Conservation (phyloP, 92 coral and sea anemone species). For the Porites rus region DNA sequence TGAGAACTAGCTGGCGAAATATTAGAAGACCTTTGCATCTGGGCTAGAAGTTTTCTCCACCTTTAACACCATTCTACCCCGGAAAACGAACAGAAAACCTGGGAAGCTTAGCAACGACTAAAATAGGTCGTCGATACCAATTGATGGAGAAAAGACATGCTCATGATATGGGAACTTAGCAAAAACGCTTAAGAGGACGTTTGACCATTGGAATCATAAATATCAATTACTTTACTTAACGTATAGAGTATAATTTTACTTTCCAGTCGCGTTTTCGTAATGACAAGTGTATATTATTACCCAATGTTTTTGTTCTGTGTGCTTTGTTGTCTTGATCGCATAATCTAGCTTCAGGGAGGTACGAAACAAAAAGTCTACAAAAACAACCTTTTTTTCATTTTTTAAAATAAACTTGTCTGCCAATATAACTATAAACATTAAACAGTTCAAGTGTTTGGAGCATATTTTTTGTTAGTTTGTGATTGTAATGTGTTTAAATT, state of each 20-base stretch:
- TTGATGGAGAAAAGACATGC: not conserved
- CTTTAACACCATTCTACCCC: not conserved
- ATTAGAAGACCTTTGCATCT: not conserved
- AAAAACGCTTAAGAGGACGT: no score
- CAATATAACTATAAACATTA: no score
- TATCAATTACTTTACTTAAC: not conserved
- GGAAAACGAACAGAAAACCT: not conserved
- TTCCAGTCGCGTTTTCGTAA: not conserved
- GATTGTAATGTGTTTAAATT: not conserved
- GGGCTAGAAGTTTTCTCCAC: not conserved
- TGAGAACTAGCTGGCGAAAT: not conserved
- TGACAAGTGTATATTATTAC: not conserved
- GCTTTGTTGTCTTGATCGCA: constrained; percentile 4
- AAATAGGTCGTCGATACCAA: not conserved
- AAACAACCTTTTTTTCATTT: not conserved
- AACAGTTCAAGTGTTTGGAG: not conserved
- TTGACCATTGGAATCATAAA: no score
- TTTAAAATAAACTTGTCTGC: not conserved
- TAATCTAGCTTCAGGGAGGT: not conserved
- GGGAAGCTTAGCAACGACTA: no score
- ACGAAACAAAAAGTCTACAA: not conserved
- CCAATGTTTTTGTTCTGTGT: not conserved
- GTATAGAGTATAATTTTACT: not conserved
- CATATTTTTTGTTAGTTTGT: not conserved
- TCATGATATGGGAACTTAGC: no score